phyloP scores from a whole-genome alignment of 2,888 invertebrate species.

The Saturnia pavonia region DNA sequence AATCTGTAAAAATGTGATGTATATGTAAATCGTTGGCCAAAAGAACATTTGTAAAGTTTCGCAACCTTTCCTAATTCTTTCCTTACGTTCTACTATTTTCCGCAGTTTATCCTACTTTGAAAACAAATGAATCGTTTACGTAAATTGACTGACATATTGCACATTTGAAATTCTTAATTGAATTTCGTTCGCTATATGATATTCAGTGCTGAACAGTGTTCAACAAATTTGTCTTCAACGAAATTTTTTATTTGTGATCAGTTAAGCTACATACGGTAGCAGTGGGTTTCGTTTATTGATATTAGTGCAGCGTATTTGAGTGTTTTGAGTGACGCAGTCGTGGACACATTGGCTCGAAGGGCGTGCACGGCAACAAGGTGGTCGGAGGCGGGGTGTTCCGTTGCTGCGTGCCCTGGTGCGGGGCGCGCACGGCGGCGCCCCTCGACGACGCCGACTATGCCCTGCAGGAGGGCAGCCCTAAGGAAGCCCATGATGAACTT shows the following conservation, averaged over 20 bases:
- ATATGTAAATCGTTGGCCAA: background rate
- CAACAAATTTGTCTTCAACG: background rate
- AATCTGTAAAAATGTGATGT: background rate
- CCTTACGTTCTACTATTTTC: background rate
- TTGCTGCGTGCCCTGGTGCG: slow-evolving; percentile 92
- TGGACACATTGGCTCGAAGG: slow-evolving; percentile 71
- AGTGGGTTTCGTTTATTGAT: slow-evolving; percentile 23
- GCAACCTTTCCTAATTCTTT: slow-evolving; percentile 5
- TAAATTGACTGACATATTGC: slow-evolving; percentile 65
- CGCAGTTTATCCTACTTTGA: background rate
- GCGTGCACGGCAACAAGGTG: slow-evolving; percentile 82
- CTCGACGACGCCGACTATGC: slow-evolving; percentile 81
- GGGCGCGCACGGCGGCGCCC: slow-evolving; percentile 86
- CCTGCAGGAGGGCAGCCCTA: slow-evolving; percentile 71
- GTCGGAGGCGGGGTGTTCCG: slow-evolving; percentile 90
- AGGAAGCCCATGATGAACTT: slow-evolving; percentile 61
- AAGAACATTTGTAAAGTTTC: background rate
- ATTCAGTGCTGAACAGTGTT: background rate
- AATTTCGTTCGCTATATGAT: slow-evolving; percentile 35
- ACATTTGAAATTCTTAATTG: slow-evolving; percentile 58
- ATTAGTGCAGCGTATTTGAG: slow-evolving; percentile 33
- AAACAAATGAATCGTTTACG: slow-evolving; percentile 14
- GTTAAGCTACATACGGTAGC: slow-evolving; percentile 3
- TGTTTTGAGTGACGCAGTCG: slow-evolving; percentile 43
- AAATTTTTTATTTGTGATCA: slow-evolving; percentile 1